Percentiles rank a stretch among this genome's conserved stretches.
Conservation (phyloP, 2,888 invertebrate genomes). For the Drosophila formosana region DNA sequence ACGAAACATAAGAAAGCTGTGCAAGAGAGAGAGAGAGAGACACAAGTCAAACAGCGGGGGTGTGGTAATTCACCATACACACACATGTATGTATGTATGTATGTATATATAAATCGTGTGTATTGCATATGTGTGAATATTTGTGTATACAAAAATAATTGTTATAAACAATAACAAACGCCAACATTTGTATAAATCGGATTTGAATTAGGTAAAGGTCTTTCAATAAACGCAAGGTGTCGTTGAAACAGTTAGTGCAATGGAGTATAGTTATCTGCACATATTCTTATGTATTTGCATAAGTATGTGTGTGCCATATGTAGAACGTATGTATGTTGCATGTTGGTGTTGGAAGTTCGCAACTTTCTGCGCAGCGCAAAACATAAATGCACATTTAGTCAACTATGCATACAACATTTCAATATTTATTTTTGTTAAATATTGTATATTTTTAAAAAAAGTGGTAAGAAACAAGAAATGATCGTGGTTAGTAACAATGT, state of each 20-base stretch:
- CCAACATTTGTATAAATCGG: background rate
- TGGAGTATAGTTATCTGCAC: background rate
- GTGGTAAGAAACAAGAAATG: background rate
- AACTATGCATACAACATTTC: background rate
- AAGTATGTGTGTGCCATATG: background rate
- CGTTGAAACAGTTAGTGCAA: background rate
- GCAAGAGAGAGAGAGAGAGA: slow-evolving; percentile 6
- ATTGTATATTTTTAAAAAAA: background rate
- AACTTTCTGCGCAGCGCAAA: slow-evolving; percentile 13
- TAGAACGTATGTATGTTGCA: background rate
- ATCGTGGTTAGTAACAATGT: slow-evolving; percentile 6
- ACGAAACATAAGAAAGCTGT: slow-evolving; percentile 1
- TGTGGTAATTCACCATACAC: slow-evolving; percentile 47
- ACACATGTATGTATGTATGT: slow-evolving; percentile 10
- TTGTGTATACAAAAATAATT: slow-evolving; percentile 27
- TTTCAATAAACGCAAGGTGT: slow-evolving; percentile 1
- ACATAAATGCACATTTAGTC: slow-evolving; percentile 1
- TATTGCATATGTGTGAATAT: slow-evolving; percentile 29
- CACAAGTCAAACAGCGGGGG: slow-evolving; percentile 45
- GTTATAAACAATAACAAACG: slow-evolving; percentile 54
- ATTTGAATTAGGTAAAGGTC: background rate
- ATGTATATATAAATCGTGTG: slow-evolving; percentile 24
- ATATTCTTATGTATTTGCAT: background rate
- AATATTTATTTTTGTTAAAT: background rate
- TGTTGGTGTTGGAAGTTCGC: background rate